Conservation (phyloP, 1,140 invertebrate genomes). For the Meloidogyne chitwoodi region DNA sequence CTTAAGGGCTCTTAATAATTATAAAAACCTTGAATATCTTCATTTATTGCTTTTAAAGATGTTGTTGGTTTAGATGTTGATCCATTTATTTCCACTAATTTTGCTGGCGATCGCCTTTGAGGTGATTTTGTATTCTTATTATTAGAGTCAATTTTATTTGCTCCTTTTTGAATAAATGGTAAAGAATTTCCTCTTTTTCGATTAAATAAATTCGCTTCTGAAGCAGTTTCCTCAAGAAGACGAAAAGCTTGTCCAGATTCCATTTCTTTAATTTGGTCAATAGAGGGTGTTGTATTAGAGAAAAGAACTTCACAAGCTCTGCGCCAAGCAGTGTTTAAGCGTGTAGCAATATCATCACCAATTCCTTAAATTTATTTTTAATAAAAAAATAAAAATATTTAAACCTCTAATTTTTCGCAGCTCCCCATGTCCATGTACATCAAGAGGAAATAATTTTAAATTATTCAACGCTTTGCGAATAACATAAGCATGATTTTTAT, state of each 20-base stretch:
- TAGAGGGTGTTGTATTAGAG: neutral
- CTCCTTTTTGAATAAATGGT: slow-evolving; percentile 33
- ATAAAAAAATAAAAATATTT: neutral
- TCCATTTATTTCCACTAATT: neutral
- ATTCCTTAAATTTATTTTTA: slow-evolving; percentile 34
- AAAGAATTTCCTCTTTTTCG: slow-evolving; percentile 22
- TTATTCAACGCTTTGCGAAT: slow-evolving; percentile 41
- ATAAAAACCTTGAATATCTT: neutral
- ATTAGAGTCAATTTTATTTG: neutral
- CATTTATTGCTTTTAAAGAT: neutral
- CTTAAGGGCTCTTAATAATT: no score
- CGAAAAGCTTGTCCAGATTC: slow-evolving; percentile 40
- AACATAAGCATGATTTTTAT: slow-evolving; percentile 30
- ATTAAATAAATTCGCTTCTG: slow-evolving; percentile 9
- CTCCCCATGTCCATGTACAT: slow-evolving; percentile 43
- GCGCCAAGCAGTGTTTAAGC: slow-evolving; percentile 42
- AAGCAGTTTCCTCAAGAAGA: slow-evolving; percentile 34
- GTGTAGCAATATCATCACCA: slow-evolving; percentile 52
- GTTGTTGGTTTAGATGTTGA: neutral
- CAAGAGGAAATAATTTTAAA: slow-evolving; percentile 40
- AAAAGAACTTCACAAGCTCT: slow-evolving; percentile 25
- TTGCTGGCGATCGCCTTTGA: neutral
- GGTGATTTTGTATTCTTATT: neutral
- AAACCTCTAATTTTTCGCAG: slow-evolving; percentile 43
- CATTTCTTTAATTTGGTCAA: slow-evolving; percentile 32